Evolutionary conservation across 2,797 vertebrate species (phyloP), one percentile per base, ranked within the genome.

Genomic region (Lithobates sylvaticus): DNA sequence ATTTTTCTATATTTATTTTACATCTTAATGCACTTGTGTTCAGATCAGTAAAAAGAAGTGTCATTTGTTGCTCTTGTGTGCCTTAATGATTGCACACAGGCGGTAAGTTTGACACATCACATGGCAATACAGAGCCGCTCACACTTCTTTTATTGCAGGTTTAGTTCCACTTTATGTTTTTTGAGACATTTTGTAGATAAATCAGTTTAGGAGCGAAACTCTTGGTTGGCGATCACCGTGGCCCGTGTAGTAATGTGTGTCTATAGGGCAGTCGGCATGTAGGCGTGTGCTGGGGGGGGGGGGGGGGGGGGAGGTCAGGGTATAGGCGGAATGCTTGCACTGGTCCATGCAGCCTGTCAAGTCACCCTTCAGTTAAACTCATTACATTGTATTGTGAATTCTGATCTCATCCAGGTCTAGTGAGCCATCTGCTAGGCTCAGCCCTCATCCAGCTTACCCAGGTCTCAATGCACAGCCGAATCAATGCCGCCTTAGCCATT

Each of bases 331-430:
- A 76, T n/a, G 76, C 54, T 72, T 67, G 34, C 58, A 18, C 78
- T 64, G 78, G 64, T 81, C 64, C 69, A 12, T 54, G 74, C 80
- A 78, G 54, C 42, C 70, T 87, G 69, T 87, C 76, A 79, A 72
- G 80, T 83, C 68, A 73, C 71, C 78, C 81, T 78, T 54, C 86
- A 70, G 86, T 83, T 87, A 87, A 87, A 87, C 81, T 87, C 86
- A 87, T 87, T 87, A 87, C 76, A 75, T 29, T 74, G 86, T 74
- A 87, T 87, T 87, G 86, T 87, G 86, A 87, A 87, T 87, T 83
- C 86, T 87, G 86, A 87, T 84, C 86, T 87, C 81, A 87, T 87
- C 81, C 76, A 79, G 81, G 86, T 87, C 81, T 87, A 84, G 81
- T 47, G 81, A 78, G 64, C 86, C 86, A 87, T 87, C 86, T 87